Conservation (phyloP, 1,140 invertebrate genomes). For the Paraescarpia echinospica region DNA sequence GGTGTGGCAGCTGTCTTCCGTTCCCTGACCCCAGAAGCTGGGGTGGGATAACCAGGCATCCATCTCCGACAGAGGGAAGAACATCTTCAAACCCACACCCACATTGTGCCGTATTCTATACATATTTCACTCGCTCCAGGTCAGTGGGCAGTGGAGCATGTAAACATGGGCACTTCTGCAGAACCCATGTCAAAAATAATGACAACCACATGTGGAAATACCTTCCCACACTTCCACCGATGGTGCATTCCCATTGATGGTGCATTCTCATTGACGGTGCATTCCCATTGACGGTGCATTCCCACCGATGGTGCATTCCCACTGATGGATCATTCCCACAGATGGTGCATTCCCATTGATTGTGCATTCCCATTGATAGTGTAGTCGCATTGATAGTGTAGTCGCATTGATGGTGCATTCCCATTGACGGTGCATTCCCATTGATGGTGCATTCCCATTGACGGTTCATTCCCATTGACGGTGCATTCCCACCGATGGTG, state of each 20-base stretch:
- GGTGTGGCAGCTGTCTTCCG: background rate
- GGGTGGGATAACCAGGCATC: background rate
- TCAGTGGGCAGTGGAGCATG: background rate
- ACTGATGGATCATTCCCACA: too few species aligned
- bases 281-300: too few species aligned
- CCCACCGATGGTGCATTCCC: too few species aligned
- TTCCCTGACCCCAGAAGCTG: background rate
- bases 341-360: too few species aligned
- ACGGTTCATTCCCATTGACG: too few species aligned
- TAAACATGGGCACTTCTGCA: background rate
- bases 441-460: too few species aligned
- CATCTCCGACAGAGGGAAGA: background rate
- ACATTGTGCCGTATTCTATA: background rate
- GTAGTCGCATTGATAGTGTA: too few species aligned
- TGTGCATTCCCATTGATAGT: too few species aligned
- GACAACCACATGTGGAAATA: background rate
- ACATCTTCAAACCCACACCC: background rate
- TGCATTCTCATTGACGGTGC: too few species aligned
- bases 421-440: too few species aligned
- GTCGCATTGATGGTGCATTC: too few species aligned
- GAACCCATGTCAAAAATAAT: background rate
- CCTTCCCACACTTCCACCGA: background rate
- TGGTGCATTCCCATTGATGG: background rate
- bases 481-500: too few species aligned
- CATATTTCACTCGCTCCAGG: background rate